Base-by-base conservation (phyloP, 2,797 vertebrate species). In the Xiphophorus birchmanni region DNA sequence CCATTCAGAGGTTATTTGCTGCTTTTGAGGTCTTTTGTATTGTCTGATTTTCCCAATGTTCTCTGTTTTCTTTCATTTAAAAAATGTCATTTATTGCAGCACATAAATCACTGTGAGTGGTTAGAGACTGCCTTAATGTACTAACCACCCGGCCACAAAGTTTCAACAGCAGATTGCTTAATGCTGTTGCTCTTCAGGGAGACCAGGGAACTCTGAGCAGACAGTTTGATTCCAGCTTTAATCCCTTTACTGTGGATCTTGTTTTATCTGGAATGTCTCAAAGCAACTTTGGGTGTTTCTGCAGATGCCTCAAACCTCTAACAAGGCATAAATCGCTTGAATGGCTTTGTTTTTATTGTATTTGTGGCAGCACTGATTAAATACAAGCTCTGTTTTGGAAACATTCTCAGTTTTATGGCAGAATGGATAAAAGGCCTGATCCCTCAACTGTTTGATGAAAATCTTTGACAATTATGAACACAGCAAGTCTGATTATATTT, bases 241-340 rank as follows among this genome's bases (percentile, higher is more conserved):
- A 83, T 83, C 75, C 75, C 77, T 50, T 82, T 74, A 80, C 74
- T 84, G 60, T 63, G 32, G 80, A 80, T 78, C 3, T 2, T 69
- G 80, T 82, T 80, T 80, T 52, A 74, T 79, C 74, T 82, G 75
- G 77, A 76, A 82, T 71, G 78, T 76, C 45, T 76, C 35, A 75
- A 50, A 48, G n/a, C 4, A 6, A 13, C 48, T 17, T 23, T 32
- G 75, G 79, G 74, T 71, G 80, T 73, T 86, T 74, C 29, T 75
- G 77, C 77, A 80, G 76, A 82, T 60, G 42, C 74, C 67, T 50
- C 47, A 72, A 84, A 79, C 74, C 73, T 58, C 52, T 65, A 84
- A 80, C 47, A 42, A 56, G 69, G 75, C 56, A 76, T 29, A 44
- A 76, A 73, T 82, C 29, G 0, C 54, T 72, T 76, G n/a, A 82